phyloP scores from a whole-genome alignment of 2,797 vertebrate species.

The Melanitta fusca region DNA sequence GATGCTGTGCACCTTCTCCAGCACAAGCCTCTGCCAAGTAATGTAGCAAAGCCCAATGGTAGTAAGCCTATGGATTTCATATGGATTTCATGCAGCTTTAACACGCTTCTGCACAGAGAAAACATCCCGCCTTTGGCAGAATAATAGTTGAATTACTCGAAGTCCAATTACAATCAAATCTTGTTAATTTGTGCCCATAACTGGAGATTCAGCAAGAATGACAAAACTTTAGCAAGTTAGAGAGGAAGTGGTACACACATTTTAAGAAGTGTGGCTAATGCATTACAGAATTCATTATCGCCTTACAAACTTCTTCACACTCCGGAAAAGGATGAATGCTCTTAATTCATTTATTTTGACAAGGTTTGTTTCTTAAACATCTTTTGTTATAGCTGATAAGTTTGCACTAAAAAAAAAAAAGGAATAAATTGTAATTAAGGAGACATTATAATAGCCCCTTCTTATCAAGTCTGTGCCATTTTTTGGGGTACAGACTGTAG shows the following conservation, averaged over 20 bases:
- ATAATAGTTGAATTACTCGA: background rate
- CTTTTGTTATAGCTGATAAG: conserved; percentile 60
- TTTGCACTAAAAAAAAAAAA: conserved; percentile 36
- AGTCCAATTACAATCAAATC: conserved; percentile 14
- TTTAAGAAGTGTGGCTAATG: conserved; percentile 50
- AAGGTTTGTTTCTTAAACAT: conserved; percentile 51
- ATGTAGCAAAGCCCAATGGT: background rate
- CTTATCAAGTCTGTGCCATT: conserved; percentile 20
- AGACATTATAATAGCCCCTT: conserved; percentile 6
- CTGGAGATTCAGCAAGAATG: background rate
- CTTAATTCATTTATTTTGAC: conserved; percentile 68
- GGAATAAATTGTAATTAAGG: conserved; percentile 40
- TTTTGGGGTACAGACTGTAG: background rate
- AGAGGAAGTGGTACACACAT: background rate
- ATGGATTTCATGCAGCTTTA: background rate
- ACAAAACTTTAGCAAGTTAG: background rate
- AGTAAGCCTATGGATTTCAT: background rate
- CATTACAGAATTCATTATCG: conserved; percentile 46
- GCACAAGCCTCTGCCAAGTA: background rate
- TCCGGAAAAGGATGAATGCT: conserved; percentile 45
- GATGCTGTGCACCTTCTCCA: background rate
- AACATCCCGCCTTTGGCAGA: conserved; percentile 1
- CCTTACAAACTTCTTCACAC: conserved; percentile 35
- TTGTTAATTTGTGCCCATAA: conserved; percentile 33
- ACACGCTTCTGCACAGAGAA: conserved; percentile 5